Evolutionary conservation across 1,140 invertebrate species (phyloP).

Genomic region (Orchestia grillus): DNA sequence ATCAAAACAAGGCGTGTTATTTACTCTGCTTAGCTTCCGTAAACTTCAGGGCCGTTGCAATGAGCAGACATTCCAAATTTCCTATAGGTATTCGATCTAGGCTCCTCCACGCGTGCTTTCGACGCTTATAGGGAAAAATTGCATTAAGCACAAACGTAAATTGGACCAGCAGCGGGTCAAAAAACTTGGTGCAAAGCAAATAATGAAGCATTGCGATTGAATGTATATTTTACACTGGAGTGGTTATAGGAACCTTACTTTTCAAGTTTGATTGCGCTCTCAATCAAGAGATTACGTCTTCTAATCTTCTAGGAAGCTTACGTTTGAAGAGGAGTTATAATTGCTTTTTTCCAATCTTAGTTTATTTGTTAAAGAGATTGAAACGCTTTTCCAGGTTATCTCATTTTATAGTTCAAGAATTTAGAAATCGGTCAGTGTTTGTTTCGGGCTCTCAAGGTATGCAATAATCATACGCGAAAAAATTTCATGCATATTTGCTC

Average conservation of each 20-base stretch:
- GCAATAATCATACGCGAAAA: not conserved
- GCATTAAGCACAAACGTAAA: not conserved
- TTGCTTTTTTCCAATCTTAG: not conserved
- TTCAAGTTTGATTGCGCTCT: not conserved
- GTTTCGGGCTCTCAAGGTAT: not conserved
- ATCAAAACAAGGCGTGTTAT: not conserved
- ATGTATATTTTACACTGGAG: not conserved
- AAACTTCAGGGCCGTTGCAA: not conserved
- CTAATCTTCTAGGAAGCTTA: not conserved
- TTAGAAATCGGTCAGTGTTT: not conserved
- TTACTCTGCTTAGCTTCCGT: constrained; percentile 4
- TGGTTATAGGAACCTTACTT: not conserved
- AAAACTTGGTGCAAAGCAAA: not conserved
- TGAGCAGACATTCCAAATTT: not conserved
- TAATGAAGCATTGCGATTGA: not conserved
- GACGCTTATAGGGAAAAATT: not conserved
- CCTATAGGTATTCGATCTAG: not conserved
- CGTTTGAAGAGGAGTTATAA: not conserved
- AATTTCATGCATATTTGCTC: not conserved
- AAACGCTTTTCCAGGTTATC: not conserved
- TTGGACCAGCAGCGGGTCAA: not conserved
- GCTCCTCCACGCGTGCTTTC: not conserved
- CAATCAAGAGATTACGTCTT: not conserved
- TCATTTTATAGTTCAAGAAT: not conserved
- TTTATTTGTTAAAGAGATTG: not conserved